Conservation (phyloP, 2,797 vertebrate genomes). For the Bradypus variegatus region DNA sequence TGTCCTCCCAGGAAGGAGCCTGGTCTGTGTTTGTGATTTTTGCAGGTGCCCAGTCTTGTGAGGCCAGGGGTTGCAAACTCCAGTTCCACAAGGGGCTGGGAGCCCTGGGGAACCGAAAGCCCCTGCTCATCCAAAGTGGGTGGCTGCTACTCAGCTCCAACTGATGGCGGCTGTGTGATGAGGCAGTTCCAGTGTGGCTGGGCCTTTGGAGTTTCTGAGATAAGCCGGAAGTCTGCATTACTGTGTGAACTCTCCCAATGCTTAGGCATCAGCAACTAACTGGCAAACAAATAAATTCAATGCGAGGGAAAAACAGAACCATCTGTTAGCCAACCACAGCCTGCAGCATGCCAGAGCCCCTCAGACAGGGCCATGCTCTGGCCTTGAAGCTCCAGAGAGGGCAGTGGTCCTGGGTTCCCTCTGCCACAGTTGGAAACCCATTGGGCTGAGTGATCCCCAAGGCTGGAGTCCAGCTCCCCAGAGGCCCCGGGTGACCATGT, state of each 20-base stretch:
- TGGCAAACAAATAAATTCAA: not conserved
- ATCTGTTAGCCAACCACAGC: not conserved
- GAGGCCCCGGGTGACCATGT: not conserved
- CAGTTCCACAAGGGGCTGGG: too few species aligned
- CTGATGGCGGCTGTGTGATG: too few species aligned
- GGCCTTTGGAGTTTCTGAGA: not conserved
- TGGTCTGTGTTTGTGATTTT: not conserved
- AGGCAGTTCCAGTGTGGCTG: not conserved
- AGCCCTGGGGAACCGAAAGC: not conserved
- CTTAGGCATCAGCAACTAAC: not conserved
- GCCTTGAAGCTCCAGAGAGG: not conserved
- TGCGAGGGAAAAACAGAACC: not conserved
- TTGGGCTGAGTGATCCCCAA: accelerated
- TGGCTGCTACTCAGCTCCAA: not conserved
- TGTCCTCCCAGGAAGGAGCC: not conserved
- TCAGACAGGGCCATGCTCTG: not conserved
- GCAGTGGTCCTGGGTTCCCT: too few species aligned
- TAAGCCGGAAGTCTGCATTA: not conserved
- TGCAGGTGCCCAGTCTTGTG: not conserved
- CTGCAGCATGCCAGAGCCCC: not conserved
- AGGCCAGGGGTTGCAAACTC: not conserved
- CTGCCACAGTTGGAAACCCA: too few species aligned
- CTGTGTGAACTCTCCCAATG: not conserved
- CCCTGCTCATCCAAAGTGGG: not conserved
- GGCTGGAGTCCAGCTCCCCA: not conserved